Evolutionary conservation across 2,113 vertebrate genomes (phyloP).

Genomic region (Strix uralensis): DNA sequence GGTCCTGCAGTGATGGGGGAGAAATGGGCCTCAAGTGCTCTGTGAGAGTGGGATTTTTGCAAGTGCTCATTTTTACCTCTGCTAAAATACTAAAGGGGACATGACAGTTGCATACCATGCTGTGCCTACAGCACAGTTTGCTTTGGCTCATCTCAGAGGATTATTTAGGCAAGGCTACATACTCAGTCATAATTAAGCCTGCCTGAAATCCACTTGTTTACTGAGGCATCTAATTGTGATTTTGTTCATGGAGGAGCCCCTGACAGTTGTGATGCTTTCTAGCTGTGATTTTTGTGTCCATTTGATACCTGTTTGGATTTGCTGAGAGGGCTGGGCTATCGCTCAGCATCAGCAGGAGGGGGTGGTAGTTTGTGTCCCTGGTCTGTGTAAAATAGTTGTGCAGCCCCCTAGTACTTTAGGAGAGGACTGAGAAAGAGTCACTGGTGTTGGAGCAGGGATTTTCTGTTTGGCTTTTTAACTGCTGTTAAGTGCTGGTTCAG

Average conservation of each 20-base stretch:
- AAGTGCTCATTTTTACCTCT: not conserved
- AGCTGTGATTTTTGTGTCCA: not conserved
- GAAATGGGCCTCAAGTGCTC: not conserved
- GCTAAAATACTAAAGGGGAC: not conserved
- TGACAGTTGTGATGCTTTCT: not conserved
- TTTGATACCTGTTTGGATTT: not conserved
- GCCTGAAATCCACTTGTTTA: slow-evolving; percentile 45
- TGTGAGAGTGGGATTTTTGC: not conserved
- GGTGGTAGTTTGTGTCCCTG: not conserved
- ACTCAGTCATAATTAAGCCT: slow-evolving; percentile 29
- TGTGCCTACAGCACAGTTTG: not conserved
- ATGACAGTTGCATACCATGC: not conserved
- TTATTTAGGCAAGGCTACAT: not conserved
- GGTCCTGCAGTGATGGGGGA: not conserved
- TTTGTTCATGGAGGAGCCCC: not conserved
- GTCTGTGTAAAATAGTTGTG: not conserved
- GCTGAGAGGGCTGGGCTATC: not conserved
- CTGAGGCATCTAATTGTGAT: slow-evolving; percentile 19
- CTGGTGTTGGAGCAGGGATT: not conserved
- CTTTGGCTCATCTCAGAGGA: not conserved
- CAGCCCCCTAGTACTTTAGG: not conserved
- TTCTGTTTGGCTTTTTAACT: not conserved
- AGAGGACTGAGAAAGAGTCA: not conserved
- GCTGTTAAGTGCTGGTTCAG: not conserved
- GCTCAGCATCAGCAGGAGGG: not conserved